A percentile compares a stretch with the other conserved stretches of the same genome.
Conservation (phyloP, 2,113 vertebrate species). For the Plecturocebus donacophilus region DNA sequence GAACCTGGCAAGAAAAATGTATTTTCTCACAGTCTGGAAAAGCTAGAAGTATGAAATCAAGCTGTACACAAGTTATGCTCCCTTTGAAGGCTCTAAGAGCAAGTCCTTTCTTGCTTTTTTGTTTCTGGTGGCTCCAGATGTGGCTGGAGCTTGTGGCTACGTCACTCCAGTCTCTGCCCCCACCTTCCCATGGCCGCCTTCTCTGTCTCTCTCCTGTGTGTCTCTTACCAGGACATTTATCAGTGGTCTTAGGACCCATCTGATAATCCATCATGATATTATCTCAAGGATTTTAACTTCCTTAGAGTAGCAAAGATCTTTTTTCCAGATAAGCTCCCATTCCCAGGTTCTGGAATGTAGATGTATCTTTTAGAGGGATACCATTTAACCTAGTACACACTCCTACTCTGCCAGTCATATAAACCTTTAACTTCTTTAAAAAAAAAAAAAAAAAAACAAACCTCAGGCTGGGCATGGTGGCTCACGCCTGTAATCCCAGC, state of each 20-base stretch:
- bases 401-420: too few relatives aligned
- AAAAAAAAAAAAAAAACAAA: neutral
- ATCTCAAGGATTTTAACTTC: neutral
- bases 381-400: neutral
- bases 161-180: rapidly evolving
- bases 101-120: neutral
- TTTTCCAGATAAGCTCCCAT: neutral
- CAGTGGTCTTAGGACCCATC: neutral
- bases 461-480: too few relatives aligned
- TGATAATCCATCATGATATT: neutral
- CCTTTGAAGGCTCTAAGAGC: rapidly evolving
- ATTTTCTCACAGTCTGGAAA: neutral
- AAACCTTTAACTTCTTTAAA: neutral
- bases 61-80: rapidly evolving
- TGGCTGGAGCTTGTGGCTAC: neutral
- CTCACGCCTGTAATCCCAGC: too few relatives aligned
- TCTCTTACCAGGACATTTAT: neutral
- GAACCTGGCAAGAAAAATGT: too few relatives aligned
- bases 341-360: neutral
- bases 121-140: rapidly evolving
- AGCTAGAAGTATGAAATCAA: neutral
- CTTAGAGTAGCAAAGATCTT: neutral
- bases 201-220: neutral
- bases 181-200: rapidly evolving
- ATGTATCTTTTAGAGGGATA: neutral